These are phyloP conservation scores for Rhincodon typus DNA, from an alignment of 2,797 vertebrate species.

Conservation along the genomic window DNA sequence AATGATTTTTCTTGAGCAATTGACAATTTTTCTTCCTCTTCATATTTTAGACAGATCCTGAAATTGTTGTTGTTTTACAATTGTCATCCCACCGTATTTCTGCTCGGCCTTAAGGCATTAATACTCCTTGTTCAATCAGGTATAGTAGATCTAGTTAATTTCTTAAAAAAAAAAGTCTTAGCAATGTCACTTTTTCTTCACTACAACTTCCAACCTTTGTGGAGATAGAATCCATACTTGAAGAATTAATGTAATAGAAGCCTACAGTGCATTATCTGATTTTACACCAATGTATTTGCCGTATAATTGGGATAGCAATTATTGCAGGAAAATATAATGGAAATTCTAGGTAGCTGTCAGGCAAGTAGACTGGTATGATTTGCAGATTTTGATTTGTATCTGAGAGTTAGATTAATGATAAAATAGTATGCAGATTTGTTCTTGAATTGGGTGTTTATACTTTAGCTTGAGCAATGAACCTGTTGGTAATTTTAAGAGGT, in stretches of 20 bases:
- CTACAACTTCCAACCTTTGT: not conserved
- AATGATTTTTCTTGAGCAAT: not conserved
- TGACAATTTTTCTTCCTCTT: slow-evolving; percentile 15
- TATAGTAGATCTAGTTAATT: slow-evolving; percentile 45
- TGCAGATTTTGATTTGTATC: not conserved
- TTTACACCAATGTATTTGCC: not conserved
- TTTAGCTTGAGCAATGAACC: not conserved
- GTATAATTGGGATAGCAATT: not conserved
- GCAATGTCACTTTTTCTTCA: not conserved
- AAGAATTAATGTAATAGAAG: not conserved
- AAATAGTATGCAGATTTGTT: not conserved
- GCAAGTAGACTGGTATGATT: not conserved
- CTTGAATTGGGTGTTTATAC: not conserved
- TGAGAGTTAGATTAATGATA: not conserved
- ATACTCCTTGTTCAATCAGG: slow-evolving; percentile 81
- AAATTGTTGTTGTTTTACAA: slow-evolving; percentile 67
- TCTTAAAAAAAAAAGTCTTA: not conserved
- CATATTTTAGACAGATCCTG: slow-evolving; percentile 72
- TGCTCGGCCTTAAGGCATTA: slow-evolving; percentile 71
- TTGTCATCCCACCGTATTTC: slow-evolving; percentile 59
- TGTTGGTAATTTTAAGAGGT: not conserved
- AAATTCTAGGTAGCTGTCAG: not conserved
- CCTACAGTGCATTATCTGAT: not conserved
- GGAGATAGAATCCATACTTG: not conserved
- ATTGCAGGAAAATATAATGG: not conserved